Conservation (phyloP, 1,140 invertebrate species). For the Dendroctonus ponderosae region DNA sequence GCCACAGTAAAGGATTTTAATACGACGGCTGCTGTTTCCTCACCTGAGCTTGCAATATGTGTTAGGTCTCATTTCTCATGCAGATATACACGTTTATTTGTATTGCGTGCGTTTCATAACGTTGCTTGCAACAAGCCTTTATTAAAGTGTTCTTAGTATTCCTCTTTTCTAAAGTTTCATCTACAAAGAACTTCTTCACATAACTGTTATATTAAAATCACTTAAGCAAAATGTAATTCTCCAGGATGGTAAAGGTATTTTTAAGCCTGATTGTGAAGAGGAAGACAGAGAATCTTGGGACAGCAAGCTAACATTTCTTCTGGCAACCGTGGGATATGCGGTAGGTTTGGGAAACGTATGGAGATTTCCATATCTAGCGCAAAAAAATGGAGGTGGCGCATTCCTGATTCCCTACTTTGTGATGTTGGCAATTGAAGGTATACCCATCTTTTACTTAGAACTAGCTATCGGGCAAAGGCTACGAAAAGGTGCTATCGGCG, state of each 20-base stretch:
- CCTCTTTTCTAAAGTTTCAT: no score
- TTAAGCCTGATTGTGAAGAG: slow-evolving; percentile 71
- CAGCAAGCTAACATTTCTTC: slow-evolving; percentile 85
- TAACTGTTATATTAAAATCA: no score
- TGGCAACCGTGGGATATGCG: slow-evolving; percentile 89
- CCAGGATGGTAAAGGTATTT: slow-evolving; percentile 53
- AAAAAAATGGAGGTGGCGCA: slow-evolving; percentile 90
- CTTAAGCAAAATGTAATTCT: no score
- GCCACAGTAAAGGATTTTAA: no score
- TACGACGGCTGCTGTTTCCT: no score
- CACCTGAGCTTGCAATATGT: no score
- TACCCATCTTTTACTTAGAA: slow-evolving; percentile 93
- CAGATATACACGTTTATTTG: no score
- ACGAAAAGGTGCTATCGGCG: slow-evolving; percentile 90
- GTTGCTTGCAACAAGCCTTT: no score
- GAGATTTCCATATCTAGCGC: slow-evolving; percentile 87
- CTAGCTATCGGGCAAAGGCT: slow-evolving; percentile 88
- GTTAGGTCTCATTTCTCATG: no score
- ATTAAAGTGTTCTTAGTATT: no score
- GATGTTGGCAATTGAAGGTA: slow-evolving; percentile 89
- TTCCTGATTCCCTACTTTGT: slow-evolving; percentile 94
- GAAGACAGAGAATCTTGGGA: slow-evolving; percentile 90
- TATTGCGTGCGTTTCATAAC: no score
- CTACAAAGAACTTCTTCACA: no score
- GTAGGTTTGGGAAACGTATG: slow-evolving; percentile 94